Conservation (phyloP, 1,140 invertebrate genomes). For the Lethocerus indicus region DNA sequence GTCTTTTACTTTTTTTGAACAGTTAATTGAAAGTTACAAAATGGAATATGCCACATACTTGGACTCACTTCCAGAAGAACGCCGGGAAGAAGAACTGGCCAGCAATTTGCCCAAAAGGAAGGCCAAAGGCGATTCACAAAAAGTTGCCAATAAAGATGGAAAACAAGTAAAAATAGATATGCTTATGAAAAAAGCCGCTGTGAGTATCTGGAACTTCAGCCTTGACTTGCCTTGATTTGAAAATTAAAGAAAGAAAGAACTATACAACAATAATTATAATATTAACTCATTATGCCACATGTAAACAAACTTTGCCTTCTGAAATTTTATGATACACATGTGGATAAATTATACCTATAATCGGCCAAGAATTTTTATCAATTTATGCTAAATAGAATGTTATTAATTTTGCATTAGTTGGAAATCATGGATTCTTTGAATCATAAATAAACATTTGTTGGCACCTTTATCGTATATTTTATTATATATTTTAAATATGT, state of each 20-base stretch:
- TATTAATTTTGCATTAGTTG: too few species aligned
- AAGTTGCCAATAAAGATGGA: background rate
- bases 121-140: background rate
- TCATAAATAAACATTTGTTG: too few species aligned
- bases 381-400: too few species aligned
- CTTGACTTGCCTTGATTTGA: background rate
- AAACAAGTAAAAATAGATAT: background rate
- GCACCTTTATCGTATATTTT: too few species aligned
- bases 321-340: too few species aligned
- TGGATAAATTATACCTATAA: too few species aligned
- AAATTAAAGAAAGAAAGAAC: background rate
- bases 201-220: background rate
- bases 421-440: too few species aligned
- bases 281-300: background rate
- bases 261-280: background rate
- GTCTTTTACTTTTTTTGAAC: constrained; percentile 11
- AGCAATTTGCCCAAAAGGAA: constrained; percentile 22
- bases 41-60: constrained; percentile 28
- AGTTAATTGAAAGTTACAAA: constrained; percentile 26
- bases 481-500: too few species aligned
- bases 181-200: background rate
- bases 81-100: constrained; percentile 24
- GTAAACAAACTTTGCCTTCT: background rate
- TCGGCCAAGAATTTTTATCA: too few species aligned
- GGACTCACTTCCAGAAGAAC: constrained; percentile 27